Conservation (phyloP, 2,888 invertebrate species). For the Eustalomyia histrio region DNA sequence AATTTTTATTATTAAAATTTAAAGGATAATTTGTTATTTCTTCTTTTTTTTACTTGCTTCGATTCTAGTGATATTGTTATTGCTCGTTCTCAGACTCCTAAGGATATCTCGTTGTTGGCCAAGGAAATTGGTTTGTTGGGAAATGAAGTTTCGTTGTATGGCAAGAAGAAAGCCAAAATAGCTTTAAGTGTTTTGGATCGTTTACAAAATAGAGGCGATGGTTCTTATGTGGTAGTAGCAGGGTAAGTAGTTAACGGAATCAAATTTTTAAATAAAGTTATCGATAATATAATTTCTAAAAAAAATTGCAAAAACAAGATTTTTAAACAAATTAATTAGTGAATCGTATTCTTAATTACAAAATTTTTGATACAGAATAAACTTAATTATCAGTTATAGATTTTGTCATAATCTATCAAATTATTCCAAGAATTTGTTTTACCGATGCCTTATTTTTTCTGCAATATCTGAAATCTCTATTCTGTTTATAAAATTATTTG, state of each 20-base stretch:
- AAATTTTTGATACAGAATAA: too few species aligned
- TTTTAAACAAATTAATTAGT: too few species aligned
- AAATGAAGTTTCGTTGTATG: constrained; percentile 93
- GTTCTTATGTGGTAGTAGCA: constrained; percentile 96
- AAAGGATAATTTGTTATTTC: neutral
- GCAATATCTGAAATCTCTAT: too few species aligned
- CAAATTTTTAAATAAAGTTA: neutral
- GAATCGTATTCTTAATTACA: too few species aligned
- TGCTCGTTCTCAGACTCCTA: constrained; percentile 92
- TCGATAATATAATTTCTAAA: too few species aligned
- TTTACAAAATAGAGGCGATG: constrained; percentile 84
- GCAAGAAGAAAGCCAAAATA: constrained; percentile 96
- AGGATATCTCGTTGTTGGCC: constrained; percentile 88
- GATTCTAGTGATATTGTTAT: constrained; percentile 90
- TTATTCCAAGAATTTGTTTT: too few species aligned
- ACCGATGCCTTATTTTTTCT: too few species aligned
- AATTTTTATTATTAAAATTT: neutral
- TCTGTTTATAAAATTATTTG: too few species aligned
- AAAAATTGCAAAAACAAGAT: too few species aligned
- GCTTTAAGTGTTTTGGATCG: constrained; percentile 89
- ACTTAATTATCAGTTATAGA: too few species aligned
- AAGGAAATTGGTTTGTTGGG: constrained; percentile 90
- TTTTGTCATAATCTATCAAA: too few species aligned
- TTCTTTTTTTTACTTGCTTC: too few species aligned
- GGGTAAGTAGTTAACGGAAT: constrained; percentile 83